Base-by-base conservation (phyloP, 2,113 vertebrate species). In the Miniopterus natalensis region DNA sequence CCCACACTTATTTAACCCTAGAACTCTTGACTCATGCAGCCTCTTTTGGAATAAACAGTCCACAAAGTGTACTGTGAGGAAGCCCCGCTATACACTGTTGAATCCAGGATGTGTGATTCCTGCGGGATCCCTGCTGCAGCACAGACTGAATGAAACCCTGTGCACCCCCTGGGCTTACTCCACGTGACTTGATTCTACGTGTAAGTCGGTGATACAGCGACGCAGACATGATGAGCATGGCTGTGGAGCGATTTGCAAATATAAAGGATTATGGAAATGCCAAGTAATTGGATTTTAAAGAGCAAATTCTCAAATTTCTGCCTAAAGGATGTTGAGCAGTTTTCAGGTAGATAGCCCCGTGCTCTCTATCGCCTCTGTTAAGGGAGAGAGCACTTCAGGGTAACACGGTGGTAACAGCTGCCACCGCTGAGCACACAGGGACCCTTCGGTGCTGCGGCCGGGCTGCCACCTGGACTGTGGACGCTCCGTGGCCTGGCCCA, bases 241-340 rank as follows among this genome's bases (percentile, higher is more conserved):
- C 51, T 80, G 6, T n/a, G 42, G 65, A 84, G 8, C 8, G 57
- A 36, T 92, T 88, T 92, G 45, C 3, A 95, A 79, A 95, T 74
- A 81, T 68, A 80, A 92, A 95, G 23, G 31, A 93, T 78, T 77
- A 90, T 84, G 85, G 27, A 96, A 96, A 94, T 88, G 27, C 17
- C 80, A 94, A 88, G 31, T 84, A 84, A 77, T 95, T 95, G 49
- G 49, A 66, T 36, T 47, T 87, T 81, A 88, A 88, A 92, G 14
- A 90, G 61, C 9, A 96, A 92, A 78, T 73, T 88, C 42, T 88
- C 57, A 65, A 90, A 88, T 92, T 92, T 84, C 29, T 96, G 23
- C 20, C 66, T 88, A 49, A 94, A 96, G 91, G 53, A 42, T 31
- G 12, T 45, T 55, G 17, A 66, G 10, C 25, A 70, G 49, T 93